Evolutionary conservation across 2,113 vertebrate species (phyloP).

Genomic region (Pelodiscus sinensis): DNA sequence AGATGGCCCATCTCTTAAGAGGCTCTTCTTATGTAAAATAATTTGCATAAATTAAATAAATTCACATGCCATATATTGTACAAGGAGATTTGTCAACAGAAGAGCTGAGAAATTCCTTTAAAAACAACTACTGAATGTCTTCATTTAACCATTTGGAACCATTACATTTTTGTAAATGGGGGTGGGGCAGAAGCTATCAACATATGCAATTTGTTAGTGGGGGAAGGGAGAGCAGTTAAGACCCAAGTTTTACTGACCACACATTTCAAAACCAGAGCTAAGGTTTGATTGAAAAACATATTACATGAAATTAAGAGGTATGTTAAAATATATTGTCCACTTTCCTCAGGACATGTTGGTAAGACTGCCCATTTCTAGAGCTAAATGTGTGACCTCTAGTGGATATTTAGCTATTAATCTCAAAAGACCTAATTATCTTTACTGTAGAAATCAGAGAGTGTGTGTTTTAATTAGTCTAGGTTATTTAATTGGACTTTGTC

Average conservation of each 20-base stretch:
- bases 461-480: neutral
- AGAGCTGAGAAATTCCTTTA: neutral
- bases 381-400: neutral
- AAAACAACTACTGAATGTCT: neutral
- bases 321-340: accelerated
- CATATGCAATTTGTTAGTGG: neutral
- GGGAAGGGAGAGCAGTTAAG: neutral
- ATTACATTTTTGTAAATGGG: neutral
- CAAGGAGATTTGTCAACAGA: neutral
- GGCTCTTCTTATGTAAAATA: neutral
- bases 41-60: neutral
- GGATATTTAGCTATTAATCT: neutral
- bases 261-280: neutral
- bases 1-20: constrained; percentile 10
- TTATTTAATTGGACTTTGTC: constrained; percentile 65
- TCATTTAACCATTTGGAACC: neutral
- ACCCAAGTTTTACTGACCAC: neutral
- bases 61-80: accelerated
- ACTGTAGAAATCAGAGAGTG: neutral
- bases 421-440: neutral
- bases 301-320: neutral
- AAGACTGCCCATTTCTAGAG: accelerated
- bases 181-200: neutral
- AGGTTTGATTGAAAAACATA: neutral
- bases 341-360: no score